Base-by-base conservation (phyloP, 2,113 vertebrate species). In the Nothoprocta pentlandii region DNA sequence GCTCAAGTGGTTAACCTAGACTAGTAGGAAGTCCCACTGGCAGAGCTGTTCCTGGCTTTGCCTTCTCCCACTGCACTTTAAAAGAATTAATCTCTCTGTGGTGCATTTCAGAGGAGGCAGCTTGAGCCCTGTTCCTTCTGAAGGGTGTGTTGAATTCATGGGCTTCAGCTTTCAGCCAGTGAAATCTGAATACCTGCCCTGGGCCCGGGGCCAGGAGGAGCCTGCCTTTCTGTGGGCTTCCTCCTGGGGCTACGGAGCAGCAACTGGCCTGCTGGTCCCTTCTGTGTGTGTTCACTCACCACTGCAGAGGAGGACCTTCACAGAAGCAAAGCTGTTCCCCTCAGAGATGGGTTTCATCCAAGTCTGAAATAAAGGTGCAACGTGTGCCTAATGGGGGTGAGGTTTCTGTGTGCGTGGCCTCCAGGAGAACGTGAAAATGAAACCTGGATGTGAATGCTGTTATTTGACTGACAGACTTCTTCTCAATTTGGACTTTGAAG, bases 391-490 rank as follows among this genome's bases (percentile, higher is more conserved):
- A 56, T 64, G 47, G 70, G 25, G 16, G 7, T 68, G 56, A 47
- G 85, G 47, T 74, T 92, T 94, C 73, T 84, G 81, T 85, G 93
- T 93, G 78, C 64, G 4, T 93, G 93, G 92, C 96, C 96, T 97
- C 95, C 92, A 96, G 96, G 88, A 97, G 93, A 97, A 97, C 62
- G 95, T 97, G 85, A 93, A 97, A 97, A 90, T 95, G 79, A 94
- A 93, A 96, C 95, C 59, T 95, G 93, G 95, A 97, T 97, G 84
- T 95, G 94, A 97, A 93, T 92, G 53, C 95, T 96, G 95, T 96
- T 93, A 91, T 92, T 91, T 97, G 97, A 95, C 97, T 97, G 93
- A 84, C 90, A 51, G 79, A 85, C 10, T 5, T 39, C 26, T 89
- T 69, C 73, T 88, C 78, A 89, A 4, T 97, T 97, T 97, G 93